These are phyloP conservation scores for Vultur gryphus DNA, from an alignment of 2,797 vertebrate species.

Conservation along the genomic window DNA sequence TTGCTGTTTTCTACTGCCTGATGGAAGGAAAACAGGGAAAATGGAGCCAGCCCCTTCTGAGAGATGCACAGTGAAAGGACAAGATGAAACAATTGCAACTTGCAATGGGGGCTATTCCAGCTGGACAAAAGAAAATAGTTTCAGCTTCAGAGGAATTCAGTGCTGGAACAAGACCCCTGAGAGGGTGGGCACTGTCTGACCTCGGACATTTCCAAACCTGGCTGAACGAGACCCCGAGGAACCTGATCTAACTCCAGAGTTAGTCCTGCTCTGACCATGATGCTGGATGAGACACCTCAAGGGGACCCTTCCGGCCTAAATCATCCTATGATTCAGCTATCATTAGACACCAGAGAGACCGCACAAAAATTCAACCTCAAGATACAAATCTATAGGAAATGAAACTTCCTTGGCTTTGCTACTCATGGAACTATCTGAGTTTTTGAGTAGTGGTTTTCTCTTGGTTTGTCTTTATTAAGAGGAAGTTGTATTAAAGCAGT, in stretches of 20 bases:
- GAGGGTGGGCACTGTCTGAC: rapidly evolving
- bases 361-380: background rate
- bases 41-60: background rate
- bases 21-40: background rate
- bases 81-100: background rate
- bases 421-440: background rate
- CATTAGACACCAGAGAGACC: background rate
- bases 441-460: background rate
- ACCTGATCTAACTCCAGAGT: background rate
- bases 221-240: background rate
- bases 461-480: constrained; percentile 11
- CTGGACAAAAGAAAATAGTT: background rate
- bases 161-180: background rate
- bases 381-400: constrained; percentile 15
- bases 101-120: background rate
- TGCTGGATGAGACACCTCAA: background rate
- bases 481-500: constrained; percentile 7
- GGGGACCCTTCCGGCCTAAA: background rate
- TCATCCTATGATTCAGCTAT: background rate
- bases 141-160: background rate
- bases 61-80: background rate
- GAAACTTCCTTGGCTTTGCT: background rate
- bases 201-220: background rate
- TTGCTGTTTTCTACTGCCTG: background rate
- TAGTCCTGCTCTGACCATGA: background rate